Evolutionary conservation across 2,888 invertebrate genomes (phyloP).

Genomic region (Choristoneura rosaceana): DNA sequence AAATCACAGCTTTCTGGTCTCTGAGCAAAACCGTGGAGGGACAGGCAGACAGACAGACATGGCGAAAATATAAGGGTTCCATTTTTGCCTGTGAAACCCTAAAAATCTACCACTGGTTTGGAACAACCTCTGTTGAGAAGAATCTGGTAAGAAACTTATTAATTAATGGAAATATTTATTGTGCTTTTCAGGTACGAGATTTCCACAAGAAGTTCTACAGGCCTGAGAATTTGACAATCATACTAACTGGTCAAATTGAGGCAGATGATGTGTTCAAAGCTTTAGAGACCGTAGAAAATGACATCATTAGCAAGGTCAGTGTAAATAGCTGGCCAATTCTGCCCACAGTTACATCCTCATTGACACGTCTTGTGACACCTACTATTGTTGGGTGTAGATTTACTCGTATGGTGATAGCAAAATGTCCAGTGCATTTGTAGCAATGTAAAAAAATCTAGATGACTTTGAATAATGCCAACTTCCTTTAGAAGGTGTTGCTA

Average conservation of each 20-base stretch:
- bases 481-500: background rate
- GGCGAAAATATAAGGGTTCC: too few species aligned
- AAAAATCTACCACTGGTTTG: too few species aligned
- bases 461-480: background rate
- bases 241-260: slow-evolving; percentile 93
- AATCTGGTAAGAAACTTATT: too few species aligned
- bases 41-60: too few species aligned
- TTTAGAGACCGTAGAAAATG: slow-evolving; percentile 90
- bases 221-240: slow-evolving; percentile 94
- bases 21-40: too few species aligned
- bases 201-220: slow-evolving; percentile 95
- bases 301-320: slow-evolving; percentile 88
- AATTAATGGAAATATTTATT: too few species aligned
- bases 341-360: background rate
- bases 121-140: too few species aligned
- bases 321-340: background rate
- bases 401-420: background rate
- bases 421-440: background rate
- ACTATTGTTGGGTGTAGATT: background rate
- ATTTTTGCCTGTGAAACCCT: too few species aligned
- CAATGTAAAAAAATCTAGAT: background rate
- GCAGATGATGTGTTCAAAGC: slow-evolving; percentile 90
- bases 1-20: too few species aligned
- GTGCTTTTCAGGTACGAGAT: slow-evolving; percentile 85
- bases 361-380: background rate